Base-by-base conservation (phyloP, 2,113 vertebrate genomes). In the Gnathonemus longibarbis region DNA sequence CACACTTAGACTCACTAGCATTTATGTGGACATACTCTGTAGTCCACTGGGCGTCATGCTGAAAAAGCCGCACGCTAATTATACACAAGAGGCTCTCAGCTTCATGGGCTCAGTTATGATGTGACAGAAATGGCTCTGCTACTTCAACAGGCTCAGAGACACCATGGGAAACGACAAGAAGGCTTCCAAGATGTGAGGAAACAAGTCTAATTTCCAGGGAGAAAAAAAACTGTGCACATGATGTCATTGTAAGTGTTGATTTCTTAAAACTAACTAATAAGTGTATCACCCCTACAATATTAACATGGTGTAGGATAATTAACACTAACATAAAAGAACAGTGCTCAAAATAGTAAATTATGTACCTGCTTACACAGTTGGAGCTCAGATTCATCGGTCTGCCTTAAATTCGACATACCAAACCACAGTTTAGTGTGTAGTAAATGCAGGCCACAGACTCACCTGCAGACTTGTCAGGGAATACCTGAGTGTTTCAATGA, bases 391-490 rank as follows among this genome's bases (percentile, higher is more conserved):
- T 39, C 27, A 77, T 77, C 5, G 5, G 31, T 39, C 13, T 39
- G 31, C 70, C 70, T 77, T 77, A 77, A 42, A 19, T 39, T 80
- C 0, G 35, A 80, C 74, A 92, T 90, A 90, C 88, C 39, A 56
- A 5, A 46, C 50, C 48, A 86, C 17, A 24, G 15, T 66, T 10
- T 21, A 56, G 15, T 39, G 74, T 19, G 15, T 27, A 13, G 85
- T n/a, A 87, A 31, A 31, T 35, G 45, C 92, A 31, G 39, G 17
- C 19, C 7, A 5, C 21, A 48, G 83, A 89, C 92, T 93, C 95
- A 99, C 98, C 98, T 98, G 97, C 92, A 99, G 95, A 89, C 96
- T 96, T 87, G 94, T 94, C 91, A 97, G 92, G 27, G 95, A 97
- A 89, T 96, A 94, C 89, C 96, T 96, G 70, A 99, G 92, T 9